Evolutionary conservation across 1,140 invertebrate species (phyloP), one percentile per base, ranked within the genome.

Genomic region (Diachasma alloeum): DNA sequence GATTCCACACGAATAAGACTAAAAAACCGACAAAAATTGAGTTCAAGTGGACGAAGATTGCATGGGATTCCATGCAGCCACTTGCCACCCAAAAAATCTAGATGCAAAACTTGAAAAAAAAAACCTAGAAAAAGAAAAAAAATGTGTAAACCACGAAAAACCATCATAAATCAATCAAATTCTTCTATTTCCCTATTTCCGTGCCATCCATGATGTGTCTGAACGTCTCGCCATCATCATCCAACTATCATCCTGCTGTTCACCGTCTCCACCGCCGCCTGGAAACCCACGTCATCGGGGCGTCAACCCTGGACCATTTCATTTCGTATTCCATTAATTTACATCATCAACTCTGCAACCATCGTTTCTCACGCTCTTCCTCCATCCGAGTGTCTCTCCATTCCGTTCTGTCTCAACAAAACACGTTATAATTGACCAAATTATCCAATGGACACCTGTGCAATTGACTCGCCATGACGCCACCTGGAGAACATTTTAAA

Each of bases 121-220:
- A 42, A 42, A 13, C 13, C 13, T 42, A 42, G 39, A 42, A 13
- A 10, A 42, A 42, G 10, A 42, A 42, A 42, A 42, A 42, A 42
- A 42, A 42, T 42, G 39, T 42, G 39, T 42, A 11, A 42, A 11
- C 48, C 48, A 53, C 48, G n/a, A 53, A 53, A 53, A 31, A 66
- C 24, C 22, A 11, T 31, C 4, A 31, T 31, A 66, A 66, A 66
- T 86, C 85, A 89, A 89, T 88, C 76, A 88, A 89, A 88, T 90
- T 90, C 86, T 89, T 89, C 85, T 89, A 89, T 89, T 89, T 90
- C 84, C 87, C 86, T 86, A 88, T 89, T 88, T 87, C 80, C 86
- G 87, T 88, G 86, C 83, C 83, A 81, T 46, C 83, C 80, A 69
- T 68, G 78, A 36, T 67, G 75, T 37, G 46, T 72, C 10, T 71